Evolutionary conservation across 2,797 vertebrate genomes (phyloP).

Genomic region (Acanthornis magna): DNA sequence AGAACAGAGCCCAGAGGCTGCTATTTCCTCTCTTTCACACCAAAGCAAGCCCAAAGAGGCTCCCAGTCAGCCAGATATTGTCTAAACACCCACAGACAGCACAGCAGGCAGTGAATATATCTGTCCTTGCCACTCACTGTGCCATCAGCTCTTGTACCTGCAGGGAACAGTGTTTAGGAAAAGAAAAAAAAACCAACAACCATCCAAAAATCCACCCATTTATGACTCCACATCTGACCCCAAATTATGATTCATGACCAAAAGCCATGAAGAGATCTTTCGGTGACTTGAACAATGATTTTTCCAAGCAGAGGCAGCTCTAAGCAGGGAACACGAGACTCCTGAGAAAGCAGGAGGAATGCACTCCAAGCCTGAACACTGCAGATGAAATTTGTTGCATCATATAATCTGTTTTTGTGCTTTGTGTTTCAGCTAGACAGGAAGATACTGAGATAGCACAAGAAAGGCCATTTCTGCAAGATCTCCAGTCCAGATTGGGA

Average conservation of each 20-base stretch:
- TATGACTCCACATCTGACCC: not conserved
- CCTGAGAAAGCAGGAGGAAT: slow-evolving; percentile 22
- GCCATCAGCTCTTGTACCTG: not conserved
- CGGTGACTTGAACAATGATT: not conserved
- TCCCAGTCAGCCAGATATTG: not conserved
- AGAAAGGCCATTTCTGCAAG: not conserved
- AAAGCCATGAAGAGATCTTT: not conserved
- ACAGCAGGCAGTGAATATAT: not conserved
- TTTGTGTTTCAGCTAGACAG: not conserved
- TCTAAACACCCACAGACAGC: not conserved
- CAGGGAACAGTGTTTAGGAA: not conserved
- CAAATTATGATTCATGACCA: not conserved
- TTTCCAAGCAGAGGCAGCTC: not conserved
- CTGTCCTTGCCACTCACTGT: not conserved
- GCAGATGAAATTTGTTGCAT: slow-evolving; percentile 11
- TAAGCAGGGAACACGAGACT: not conserved
- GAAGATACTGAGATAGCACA: not conserved
- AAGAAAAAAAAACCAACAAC: not conserved
- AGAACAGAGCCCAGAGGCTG: not conserved
- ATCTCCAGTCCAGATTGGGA: not conserved
- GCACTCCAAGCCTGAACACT: not conserved
- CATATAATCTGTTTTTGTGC: not conserved
- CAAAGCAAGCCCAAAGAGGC: not conserved
- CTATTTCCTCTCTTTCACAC: not conserved
- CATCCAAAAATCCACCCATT: not conserved